Evolutionary conservation across 64 coral and sea anemone genomes (phyloP), one percentile per base, ranked within the genome.

Genomic region (Acropora yongei): DNA sequence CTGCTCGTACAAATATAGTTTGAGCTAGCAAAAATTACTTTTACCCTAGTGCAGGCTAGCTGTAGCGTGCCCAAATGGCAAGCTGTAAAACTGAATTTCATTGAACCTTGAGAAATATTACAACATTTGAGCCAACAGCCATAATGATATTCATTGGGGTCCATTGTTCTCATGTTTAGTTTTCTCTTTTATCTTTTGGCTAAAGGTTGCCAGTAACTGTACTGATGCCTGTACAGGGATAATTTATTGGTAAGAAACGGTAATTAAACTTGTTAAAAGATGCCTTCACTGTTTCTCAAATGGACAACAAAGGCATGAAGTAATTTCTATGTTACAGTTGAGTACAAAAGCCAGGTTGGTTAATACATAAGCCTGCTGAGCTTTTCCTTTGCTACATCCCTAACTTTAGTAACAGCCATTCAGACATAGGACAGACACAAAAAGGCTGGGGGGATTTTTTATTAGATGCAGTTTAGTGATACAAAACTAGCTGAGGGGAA

Each of bases 311-410:
- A 65, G 60, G 60, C 60, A 65, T 65, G 60, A 65, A 65, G 60
- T 65, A 65, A 65, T 65, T 65, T 65, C 60, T 65, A 65, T 65
- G 60, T 65, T 65, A 65, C 60, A 65, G 60, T 65, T 65, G 60
- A 65, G 60, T 65, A 65, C 60, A 65, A 65, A 65, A 65, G 60
- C 60, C 60, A 65, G 60, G 60, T 65, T 65, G 60, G 60, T 65
- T 65, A 65, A 65, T 65, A 65, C 60, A 65, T 30, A 30, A 30
- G 30, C 30, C 30, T 30, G 30, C 30, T 30, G 30, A 30, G 30
- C 30, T 30, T 30, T 65, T 10, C 8, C 8, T 16, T 65, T 10
- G 60, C 60, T 65, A 65, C 60, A 65, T 65, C 60, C 60, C 60
- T 65, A 65, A 65, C 58, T 63, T 63, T 63, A 63, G 58, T 63